Conservation (phyloP, 2,888 invertebrate species). For the Eristalinus aeneus region DNA sequence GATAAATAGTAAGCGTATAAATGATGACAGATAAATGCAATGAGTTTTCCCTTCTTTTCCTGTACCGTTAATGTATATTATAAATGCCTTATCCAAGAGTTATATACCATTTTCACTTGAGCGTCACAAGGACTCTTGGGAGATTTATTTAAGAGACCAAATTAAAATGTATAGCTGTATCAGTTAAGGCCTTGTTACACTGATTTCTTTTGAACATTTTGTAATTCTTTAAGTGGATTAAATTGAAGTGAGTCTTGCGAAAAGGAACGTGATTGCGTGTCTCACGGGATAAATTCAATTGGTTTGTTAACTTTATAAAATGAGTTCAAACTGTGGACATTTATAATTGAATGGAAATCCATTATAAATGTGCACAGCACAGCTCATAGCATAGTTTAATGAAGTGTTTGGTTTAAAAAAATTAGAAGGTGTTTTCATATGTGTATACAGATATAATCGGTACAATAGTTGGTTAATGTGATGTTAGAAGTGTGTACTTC, state of each 20-base stretch:
- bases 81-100: slow-evolving; percentile 36
- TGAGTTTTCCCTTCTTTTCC: not conserved
- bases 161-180: slow-evolving; percentile 23
- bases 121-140: slow-evolving; percentile 41
- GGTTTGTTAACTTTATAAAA: slow-evolving; percentile 68
- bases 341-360: slow-evolving; percentile 10
- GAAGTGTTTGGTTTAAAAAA: slow-evolving; percentile 6
- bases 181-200: not conserved
- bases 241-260: slow-evolving; percentile 66
- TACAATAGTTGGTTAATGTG: too few species aligned
- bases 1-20: slow-evolving; percentile 56
- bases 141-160: slow-evolving; percentile 45
- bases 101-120: slow-evolving; percentile 49
- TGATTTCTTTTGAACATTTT: slow-evolving; percentile 29
- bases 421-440: too few species aligned
- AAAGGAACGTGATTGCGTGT: slow-evolving; percentile 61
- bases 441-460: too few species aligned
- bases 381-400: slow-evolving; percentile 42
- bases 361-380: slow-evolving; percentile 35
- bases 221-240: slow-evolving; percentile 71
- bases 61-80: not conserved
- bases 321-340: slow-evolving; percentile 41
- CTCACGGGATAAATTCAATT: slow-evolving; percentile 69
- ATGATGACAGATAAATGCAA: slow-evolving; percentile 32
- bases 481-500: too few species aligned